Percentiles rank a stretch among this genome's conserved stretches.
phyloP scores from a whole-genome alignment of 2,888 invertebrate genomes.

The Cephus rjabovi region DNA sequence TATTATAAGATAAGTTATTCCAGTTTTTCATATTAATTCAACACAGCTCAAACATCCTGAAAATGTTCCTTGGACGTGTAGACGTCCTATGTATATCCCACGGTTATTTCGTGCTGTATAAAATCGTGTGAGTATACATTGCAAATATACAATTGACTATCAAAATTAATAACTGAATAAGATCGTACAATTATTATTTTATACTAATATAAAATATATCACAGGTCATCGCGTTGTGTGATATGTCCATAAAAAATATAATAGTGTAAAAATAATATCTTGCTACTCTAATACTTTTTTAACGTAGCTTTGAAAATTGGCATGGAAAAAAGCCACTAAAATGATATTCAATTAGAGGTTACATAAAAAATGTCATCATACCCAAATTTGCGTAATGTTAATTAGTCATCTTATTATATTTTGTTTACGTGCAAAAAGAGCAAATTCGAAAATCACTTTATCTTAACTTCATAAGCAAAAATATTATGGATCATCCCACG shows the following conservation, averaged over 20 bases:
- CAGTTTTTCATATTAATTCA: neutral
- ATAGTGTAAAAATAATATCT: too few relatives aligned
- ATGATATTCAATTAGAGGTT: neutral
- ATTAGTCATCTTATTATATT: neutral
- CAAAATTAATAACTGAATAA: neutral
- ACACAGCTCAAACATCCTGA: neutral
- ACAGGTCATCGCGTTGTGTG: neutral
- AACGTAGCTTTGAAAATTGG: neutral
- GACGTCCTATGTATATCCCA: neutral
- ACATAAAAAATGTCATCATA: neutral
- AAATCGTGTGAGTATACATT: neutral
- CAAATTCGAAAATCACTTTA: neutral
- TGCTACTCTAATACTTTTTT: neutral
- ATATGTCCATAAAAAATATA: neutral
- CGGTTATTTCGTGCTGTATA: neutral
- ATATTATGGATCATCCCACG: neutral
- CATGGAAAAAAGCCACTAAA: neutral
- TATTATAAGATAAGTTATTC: neutral
- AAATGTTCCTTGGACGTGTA: neutral
- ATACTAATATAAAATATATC: neutral
- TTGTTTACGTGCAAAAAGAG: too few relatives aligned
- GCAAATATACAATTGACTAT: neutral
- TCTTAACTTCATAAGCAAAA: neutral
- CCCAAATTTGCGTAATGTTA: neutral
- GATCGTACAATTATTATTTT: neutral